Conservation (phyloP, 2,797 vertebrate genomes). For the Fistularia tabacaria region DNA sequence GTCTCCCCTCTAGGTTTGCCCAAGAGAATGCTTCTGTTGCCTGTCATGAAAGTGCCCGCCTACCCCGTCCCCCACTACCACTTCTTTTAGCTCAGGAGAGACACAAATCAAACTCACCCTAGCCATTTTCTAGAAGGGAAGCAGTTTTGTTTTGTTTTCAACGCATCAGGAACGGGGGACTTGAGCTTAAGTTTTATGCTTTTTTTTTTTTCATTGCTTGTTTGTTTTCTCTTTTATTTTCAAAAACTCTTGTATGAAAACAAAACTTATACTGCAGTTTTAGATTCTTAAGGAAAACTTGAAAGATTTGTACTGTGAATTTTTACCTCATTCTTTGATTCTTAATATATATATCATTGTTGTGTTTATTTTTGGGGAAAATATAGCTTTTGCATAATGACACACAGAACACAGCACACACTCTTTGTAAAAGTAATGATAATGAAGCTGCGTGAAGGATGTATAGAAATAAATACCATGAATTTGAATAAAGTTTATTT, state of each 20-base stretch:
- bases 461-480: conserved; percentile 83
- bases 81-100: conserved; percentile 94
- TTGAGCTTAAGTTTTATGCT: conserved; percentile 84
- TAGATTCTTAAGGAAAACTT: conserved; percentile 86
- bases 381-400: conserved; percentile 78
- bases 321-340: conserved; percentile 94
- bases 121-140: conserved; percentile 80
- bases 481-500: conserved; percentile 88
- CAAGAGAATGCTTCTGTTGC: conserved; percentile 99
- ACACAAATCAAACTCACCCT: conserved; percentile 44
- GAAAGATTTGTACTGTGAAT: conserved; percentile 99
- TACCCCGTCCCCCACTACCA: conserved; percentile 97
- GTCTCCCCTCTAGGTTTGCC: conserved; percentile 98
- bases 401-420: conserved; percentile 74
- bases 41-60: conserved; percentile 99
- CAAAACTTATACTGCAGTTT: conserved; percentile 77
- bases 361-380: conserved; percentile 74
- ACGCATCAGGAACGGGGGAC: conserved; percentile 44
- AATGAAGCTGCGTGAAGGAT: conserved; percentile 88
- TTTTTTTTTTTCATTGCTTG: conserved; percentile 17
- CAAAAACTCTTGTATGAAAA: conserved; percentile 73
- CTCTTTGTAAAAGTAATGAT: conserved; percentile 78
- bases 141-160: conserved; percentile 70
- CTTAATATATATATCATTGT: conserved; percentile 79
- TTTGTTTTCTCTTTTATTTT: conserved; percentile 76